A percentile compares a stretch with the other conserved stretches of the same genome.
These are phyloP conservation scores for Tinea semifulvella DNA, from an alignment of 2,888 invertebrate species.

Conservation along the genomic window DNA sequence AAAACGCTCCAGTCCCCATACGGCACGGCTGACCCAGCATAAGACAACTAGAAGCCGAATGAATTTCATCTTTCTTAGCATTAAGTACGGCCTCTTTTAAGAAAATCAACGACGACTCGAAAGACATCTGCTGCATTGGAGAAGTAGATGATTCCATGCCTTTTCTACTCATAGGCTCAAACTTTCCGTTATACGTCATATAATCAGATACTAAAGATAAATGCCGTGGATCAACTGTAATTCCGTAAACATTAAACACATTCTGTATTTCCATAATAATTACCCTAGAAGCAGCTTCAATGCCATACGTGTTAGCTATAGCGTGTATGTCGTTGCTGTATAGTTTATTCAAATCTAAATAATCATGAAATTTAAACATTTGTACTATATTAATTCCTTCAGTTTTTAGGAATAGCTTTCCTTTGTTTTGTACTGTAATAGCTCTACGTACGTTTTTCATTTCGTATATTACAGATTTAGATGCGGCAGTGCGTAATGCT, in stretches of 20 bases:
- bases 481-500: conserved; percentile 74
- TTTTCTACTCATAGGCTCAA: conserved; percentile 88
- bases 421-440: conserved; percentile 77
- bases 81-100: conserved; percentile 78
- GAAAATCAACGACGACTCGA: conserved; percentile 91
- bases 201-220: conserved; percentile 94
- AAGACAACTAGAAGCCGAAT: conserved; percentile 86
- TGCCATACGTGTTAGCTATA: conserved; percentile 90
- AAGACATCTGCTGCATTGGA: conserved; percentile 97
- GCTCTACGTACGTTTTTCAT: conserved; percentile 84
- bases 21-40: conserved; percentile 86
- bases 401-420: conserved; percentile 80
- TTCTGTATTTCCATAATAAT: conserved; percentile 94
- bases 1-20: conserved; percentile 84
- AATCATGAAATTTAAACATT: conserved; percentile 83
- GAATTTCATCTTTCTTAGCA: conserved; percentile 78
- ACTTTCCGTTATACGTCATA: conserved; percentile 95
- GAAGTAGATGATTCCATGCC: conserved; percentile 93
- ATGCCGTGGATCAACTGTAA: conserved; percentile 94
- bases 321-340: conserved; percentile 96
- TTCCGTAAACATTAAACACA: conserved; percentile 97
- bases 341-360: conserved; percentile 82
- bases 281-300: conserved; percentile 93
- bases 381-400: conserved; percentile 95
- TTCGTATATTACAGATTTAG: conserved; percentile 80